Evolutionary conservation across 2,797 vertebrate genomes (phyloP).

Genomic region (Sebastes trivittatus): DNA sequence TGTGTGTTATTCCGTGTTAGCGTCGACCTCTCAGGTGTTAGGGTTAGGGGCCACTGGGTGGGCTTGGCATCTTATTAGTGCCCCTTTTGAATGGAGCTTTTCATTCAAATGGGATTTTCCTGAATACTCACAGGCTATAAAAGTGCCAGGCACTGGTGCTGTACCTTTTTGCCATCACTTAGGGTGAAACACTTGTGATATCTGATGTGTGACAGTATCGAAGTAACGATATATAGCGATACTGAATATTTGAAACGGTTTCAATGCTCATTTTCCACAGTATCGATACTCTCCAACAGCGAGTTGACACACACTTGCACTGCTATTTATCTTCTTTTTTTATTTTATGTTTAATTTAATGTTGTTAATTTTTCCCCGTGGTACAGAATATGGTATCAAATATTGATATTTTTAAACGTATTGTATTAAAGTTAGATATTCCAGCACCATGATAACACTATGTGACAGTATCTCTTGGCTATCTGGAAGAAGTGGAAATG

Average conservation of each 20-base stretch:
- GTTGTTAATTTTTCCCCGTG: no score
- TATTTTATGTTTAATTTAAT: no score
- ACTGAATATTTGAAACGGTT: no score
- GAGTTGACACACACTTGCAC: no score
- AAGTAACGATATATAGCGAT: no score
- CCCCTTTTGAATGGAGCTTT: constrained; percentile 54
- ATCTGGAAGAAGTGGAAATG: constrained; percentile 19
- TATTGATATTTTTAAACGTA: no score
- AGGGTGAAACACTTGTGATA: constrained; percentile 25
- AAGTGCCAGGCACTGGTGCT: constrained; percentile 20
- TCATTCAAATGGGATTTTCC: constrained; percentile 48
- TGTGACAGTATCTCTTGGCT: background rate
- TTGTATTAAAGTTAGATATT: no score
- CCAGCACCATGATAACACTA: no score
- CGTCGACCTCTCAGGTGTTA: constrained; percentile 70
- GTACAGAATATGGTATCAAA: no score
- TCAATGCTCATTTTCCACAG: no score
- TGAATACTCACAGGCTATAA: constrained; percentile 16
- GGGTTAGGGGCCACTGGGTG: constrained; percentile 60
- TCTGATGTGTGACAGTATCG: background rate
- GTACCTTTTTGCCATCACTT: background rate
- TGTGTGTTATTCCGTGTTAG: constrained; percentile 49
- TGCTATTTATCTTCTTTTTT: no score
- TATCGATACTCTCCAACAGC: no score
- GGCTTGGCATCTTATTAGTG: constrained; percentile 46